Evolutionary conservation across 2,888 invertebrate genomes (phyloP).

Genomic region (Incurvaria masculella): DNA sequence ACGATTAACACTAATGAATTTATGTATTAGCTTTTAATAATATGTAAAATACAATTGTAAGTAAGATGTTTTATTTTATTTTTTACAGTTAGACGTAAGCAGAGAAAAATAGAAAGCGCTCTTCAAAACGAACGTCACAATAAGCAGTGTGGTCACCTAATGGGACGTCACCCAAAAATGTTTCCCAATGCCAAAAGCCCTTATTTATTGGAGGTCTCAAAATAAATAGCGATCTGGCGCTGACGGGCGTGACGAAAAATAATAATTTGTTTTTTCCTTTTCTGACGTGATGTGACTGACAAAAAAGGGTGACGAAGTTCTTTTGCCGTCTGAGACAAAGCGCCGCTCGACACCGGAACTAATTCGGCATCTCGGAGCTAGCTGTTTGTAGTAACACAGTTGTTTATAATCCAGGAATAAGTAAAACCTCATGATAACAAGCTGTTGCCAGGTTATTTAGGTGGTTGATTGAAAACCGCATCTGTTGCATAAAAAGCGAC

Average conservation of each 20-base stretch:
- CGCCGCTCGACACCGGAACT: constrained; percentile 27
- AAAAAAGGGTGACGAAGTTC: constrained; percentile 36
- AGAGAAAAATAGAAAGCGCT: no score
- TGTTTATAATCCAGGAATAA: no score
- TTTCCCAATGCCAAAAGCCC: constrained; percentile 7
- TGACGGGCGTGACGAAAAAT: constrained; percentile 43
- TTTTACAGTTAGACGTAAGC: no score
- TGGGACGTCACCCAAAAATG: not conserved
- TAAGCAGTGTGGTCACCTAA: no score
- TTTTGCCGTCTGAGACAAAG: constrained; percentile 31
- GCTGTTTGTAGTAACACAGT: not conserved
- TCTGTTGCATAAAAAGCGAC: constrained; percentile 22
- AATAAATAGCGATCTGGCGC: constrained; percentile 35
- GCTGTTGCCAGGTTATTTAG: constrained; percentile 17
- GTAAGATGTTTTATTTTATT: no score
- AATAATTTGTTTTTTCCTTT: constrained; percentile 42
- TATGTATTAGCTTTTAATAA: no score
- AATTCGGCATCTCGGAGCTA: constrained; percentile 23
- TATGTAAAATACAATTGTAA: no score
- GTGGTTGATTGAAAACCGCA: constrained; percentile 38
- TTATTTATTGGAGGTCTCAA: constrained; percentile 37
- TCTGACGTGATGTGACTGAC: constrained; percentile 30
- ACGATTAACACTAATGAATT: no score
- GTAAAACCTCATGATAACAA: no score
- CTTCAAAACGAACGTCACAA: no score